These are phyloP conservation scores for Rhyacophila evoluta DNA, from an alignment of 2,888 invertebrate species.

Conservation along the genomic window DNA sequence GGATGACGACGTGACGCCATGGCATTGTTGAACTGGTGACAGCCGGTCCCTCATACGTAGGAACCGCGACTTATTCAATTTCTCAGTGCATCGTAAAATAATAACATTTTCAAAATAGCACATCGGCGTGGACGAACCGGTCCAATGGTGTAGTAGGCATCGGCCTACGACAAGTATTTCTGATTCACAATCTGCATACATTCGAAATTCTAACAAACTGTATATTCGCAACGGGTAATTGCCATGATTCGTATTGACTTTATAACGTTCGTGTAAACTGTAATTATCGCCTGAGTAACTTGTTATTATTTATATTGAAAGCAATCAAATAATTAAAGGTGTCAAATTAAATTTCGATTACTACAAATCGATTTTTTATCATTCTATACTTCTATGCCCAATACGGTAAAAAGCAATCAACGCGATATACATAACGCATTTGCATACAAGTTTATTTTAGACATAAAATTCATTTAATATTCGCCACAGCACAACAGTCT, in stretches of 20 bases:
- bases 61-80: background rate
- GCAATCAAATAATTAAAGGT: no score
- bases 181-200: slow-evolving; percentile 7
- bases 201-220: background rate
- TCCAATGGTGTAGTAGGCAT: background rate
- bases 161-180: background rate
- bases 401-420: no score
- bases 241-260: background rate
- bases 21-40: no score
- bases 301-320: no score
- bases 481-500: no score
- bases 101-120: background rate
- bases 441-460: no score
- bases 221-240: slow-evolving; percentile 5
- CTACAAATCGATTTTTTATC: background rate
- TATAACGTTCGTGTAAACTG: background rate
- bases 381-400: no score
- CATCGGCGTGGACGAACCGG: slow-evolving; percentile 15
- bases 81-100: slow-evolving; percentile 1
- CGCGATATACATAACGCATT: no score
- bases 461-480: no score
- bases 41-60: no score
- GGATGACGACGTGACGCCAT: no score
- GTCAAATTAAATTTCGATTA: no score
- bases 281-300: background rate